Percentiles rank a stretch among this genome's conserved stretches.
phyloP scores from a whole-genome alignment of 2,113 vertebrate species.

The Antennarius striatus region DNA sequence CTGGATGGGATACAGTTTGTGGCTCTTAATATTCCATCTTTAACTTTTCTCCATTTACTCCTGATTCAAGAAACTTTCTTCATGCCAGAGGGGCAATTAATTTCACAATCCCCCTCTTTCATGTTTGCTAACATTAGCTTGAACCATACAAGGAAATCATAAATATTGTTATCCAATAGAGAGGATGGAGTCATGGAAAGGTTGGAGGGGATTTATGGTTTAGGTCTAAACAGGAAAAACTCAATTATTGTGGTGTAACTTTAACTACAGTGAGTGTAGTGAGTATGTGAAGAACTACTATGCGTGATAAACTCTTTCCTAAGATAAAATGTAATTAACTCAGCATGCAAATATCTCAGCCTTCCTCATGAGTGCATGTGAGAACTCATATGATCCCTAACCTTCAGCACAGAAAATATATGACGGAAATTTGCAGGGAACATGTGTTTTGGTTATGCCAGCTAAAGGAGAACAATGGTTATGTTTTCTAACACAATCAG shows the following conservation, averaged over 20 bases:
- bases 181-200: conserved; percentile 13
- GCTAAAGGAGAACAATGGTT: neutral
- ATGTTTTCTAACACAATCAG: neutral
- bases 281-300: too few species aligned
- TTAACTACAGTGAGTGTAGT: too few species aligned
- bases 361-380: too few species aligned
- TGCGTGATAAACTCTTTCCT: too few species aligned
- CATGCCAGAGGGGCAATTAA: too few species aligned
- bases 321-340: too few species aligned
- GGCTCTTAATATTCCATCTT: conserved; percentile 21
- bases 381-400: too few species aligned
- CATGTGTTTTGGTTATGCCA: neutral
- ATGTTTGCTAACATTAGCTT: neutral
- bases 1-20: neutral
- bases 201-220: conserved; percentile 11
- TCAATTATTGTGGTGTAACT: too few species aligned
- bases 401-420: too few species aligned
- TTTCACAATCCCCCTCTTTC: too few species aligned
- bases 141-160: conserved; percentile 35
- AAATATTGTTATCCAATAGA: conserved; percentile 1
- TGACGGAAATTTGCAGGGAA: neutral
- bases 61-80: too few species aligned
- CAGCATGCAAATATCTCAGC: too few species aligned
- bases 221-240: conserved; percentile 8
- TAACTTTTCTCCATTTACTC: neutral